Percentiles rank a stretch among this genome's conserved stretches.
Conservation (phyloP, 2,797 vertebrate species). For the Sus cebifrons region DNA sequence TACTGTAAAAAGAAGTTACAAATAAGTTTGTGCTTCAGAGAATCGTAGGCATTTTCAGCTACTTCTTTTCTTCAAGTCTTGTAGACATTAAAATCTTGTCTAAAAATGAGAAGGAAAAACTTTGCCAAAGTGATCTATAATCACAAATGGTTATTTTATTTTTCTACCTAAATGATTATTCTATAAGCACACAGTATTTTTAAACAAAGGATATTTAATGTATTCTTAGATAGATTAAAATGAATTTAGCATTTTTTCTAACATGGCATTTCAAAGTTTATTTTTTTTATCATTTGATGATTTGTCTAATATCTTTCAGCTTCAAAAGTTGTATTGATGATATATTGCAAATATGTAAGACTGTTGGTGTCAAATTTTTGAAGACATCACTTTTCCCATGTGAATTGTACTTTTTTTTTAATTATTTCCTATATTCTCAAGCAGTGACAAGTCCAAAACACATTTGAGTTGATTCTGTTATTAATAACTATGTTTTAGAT, state of each 20-base stretch:
- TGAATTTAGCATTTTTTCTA: background rate
- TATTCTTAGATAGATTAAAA: background rate
- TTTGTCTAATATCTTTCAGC: background rate
- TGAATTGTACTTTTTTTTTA: background rate
- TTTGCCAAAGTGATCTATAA: background rate
- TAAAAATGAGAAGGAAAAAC: slow-evolving; percentile 6
- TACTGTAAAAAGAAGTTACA: background rate
- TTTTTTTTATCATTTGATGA: background rate
- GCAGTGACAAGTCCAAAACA: background rate
- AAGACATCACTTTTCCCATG: background rate
- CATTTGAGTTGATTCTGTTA: background rate
- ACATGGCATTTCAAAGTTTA: background rate
- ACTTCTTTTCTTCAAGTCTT: background rate
- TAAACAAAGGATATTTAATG: background rate
- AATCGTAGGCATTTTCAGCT: background rate
- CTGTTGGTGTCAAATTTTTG: background rate
- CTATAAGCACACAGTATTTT: background rate
- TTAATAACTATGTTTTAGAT: background rate
- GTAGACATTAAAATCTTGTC: background rate
- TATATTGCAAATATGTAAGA: background rate
- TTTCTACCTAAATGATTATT: background rate
- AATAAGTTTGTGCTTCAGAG: background rate
- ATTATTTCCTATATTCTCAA: background rate
- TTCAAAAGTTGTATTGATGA: background rate
- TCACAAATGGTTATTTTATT: background rate